A percentile compares a stretch with the other conserved stretches of the same genome.
phyloP scores from a whole-genome alignment of 2,888 invertebrate species.

The Campoplex nolae region DNA sequence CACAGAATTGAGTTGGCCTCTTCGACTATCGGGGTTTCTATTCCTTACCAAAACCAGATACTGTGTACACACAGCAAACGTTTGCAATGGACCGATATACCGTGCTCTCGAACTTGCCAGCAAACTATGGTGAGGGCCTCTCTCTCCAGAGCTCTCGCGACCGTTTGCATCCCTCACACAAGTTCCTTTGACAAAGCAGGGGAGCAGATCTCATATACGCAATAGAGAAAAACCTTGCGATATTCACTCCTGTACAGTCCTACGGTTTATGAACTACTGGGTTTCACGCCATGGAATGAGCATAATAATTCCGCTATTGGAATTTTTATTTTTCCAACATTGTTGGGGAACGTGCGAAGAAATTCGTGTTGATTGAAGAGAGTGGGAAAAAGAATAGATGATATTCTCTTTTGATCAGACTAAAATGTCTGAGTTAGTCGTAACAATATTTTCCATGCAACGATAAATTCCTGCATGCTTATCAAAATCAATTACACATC shows the following conservation, averaged over 20 bases:
- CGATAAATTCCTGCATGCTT: conserved; percentile 5
- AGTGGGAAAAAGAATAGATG: background rate
- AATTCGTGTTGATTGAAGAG: background rate
- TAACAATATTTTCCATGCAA: background rate
- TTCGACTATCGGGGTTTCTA: background rate
- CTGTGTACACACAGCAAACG: conserved; percentile 54
- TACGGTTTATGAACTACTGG: background rate
- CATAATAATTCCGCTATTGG: too few relatives aligned
- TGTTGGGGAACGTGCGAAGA: background rate
- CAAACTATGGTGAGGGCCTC: conserved; percentile 37
- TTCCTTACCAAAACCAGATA: background rate
- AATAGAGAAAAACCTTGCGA: background rate
- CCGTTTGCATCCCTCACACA: conserved; percentile 12
- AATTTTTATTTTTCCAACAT: background rate
- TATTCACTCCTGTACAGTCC: background rate
- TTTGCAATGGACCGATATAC: conserved; percentile 55
- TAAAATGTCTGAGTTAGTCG: background rate
- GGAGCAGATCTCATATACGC: background rate
- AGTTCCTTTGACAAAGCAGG: conserved; percentile 40
- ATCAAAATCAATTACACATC: background rate
- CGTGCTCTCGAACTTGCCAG: conserved; percentile 45
- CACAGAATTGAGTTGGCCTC: background rate
- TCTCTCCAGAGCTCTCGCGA: background rate
- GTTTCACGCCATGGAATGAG: background rate
- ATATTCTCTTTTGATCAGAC: background rate